Evolutionary conservation across 2,888 invertebrate genomes (phyloP).

Genomic region (Poecilus cupreus): DNA sequence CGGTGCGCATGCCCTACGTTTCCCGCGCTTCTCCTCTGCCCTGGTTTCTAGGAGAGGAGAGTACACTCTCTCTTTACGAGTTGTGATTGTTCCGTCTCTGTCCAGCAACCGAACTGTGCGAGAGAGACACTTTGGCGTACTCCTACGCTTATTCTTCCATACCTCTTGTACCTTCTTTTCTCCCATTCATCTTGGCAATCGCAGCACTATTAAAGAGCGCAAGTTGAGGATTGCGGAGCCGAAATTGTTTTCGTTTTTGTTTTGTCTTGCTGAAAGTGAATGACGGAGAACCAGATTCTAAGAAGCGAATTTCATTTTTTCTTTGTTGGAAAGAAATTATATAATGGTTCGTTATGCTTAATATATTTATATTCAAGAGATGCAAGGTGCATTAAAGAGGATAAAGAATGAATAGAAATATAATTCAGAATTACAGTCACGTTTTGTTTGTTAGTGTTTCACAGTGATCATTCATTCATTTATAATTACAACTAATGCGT

Average conservation of each 20-base stretch:
- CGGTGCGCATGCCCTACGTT: neutral
- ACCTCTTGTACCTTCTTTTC: constrained; percentile 31
- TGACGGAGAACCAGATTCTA: constrained; percentile 7
- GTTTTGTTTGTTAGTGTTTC: constrained; percentile 10
- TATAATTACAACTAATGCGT: neutral
- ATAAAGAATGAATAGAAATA: neutral
- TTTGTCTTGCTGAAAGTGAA: constrained; percentile 7
- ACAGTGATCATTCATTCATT: constrained; percentile 22
- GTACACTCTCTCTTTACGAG: constrained; percentile 21
- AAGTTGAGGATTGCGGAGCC: neutral
- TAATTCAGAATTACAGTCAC: constrained; percentile 4
- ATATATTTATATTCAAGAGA: constrained; percentile 1
- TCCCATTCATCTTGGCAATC: constrained; percentile 38
- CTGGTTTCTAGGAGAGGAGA: constrained; percentile 13
- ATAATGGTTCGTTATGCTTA: constrained; percentile 17
- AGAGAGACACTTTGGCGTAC: constrained; percentile 9
- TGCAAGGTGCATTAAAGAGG: neutral
- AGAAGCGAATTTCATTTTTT: neutral
- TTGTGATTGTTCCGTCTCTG: constrained; percentile 27
- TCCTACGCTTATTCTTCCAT: constrained; percentile 24
- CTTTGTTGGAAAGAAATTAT: neutral
- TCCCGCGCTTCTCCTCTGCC: constrained; percentile 24
- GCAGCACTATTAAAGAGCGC: neutral
- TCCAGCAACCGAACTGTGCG: neutral
- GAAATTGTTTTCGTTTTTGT: constrained; percentile 26